These are phyloP conservation scores for Zaprionus inermis DNA, from an alignment of 1,140 invertebrate species.

Conservation along the genomic window DNA sequence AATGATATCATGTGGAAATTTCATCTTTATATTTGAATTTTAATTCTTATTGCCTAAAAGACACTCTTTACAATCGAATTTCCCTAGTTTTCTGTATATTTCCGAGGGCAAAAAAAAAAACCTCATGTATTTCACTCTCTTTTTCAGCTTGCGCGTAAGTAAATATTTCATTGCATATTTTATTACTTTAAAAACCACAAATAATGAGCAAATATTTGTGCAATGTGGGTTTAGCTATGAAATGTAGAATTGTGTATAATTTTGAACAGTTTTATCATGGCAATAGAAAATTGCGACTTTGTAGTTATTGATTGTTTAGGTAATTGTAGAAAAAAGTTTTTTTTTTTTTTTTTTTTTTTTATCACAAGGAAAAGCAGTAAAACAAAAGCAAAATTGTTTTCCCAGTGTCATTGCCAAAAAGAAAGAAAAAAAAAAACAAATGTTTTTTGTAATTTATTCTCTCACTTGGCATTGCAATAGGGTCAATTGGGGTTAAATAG, in stretches of 20 bases:
- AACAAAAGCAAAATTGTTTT: neutral
- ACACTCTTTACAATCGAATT: too few relatives aligned
- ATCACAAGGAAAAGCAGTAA: too few relatives aligned
- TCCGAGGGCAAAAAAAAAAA: neutral
- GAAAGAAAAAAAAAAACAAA: neutral
- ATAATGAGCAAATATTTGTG: slow-evolving; percentile 40
- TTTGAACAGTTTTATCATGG: too few relatives aligned
- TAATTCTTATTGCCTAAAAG: too few relatives aligned
- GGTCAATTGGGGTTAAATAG: neutral
- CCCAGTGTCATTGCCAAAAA: neutral
- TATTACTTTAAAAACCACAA: slow-evolving; percentile 57
- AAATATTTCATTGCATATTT: slow-evolving; percentile 42
- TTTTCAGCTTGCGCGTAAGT: slow-evolving; percentile 71
- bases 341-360: too few relatives aligned
- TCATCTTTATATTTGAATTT: neutral
- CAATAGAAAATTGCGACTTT: too few relatives aligned
- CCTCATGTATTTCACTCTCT: neutral
- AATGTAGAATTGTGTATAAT: neutral
- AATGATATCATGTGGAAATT: neutral
- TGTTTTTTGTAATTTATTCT: neutral
- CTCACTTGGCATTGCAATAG: neutral
- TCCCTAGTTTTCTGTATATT: too few relatives aligned
- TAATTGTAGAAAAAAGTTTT: too few relatives aligned
- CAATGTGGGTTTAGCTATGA: slow-evolving; percentile 43
- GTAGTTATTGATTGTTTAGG: too few relatives aligned